A percentile compares a stretch with the other conserved stretches of the same genome.
phyloP scores from a whole-genome alignment of 1,140 invertebrate species.

The Lepidotrigona ventralis region DNA sequence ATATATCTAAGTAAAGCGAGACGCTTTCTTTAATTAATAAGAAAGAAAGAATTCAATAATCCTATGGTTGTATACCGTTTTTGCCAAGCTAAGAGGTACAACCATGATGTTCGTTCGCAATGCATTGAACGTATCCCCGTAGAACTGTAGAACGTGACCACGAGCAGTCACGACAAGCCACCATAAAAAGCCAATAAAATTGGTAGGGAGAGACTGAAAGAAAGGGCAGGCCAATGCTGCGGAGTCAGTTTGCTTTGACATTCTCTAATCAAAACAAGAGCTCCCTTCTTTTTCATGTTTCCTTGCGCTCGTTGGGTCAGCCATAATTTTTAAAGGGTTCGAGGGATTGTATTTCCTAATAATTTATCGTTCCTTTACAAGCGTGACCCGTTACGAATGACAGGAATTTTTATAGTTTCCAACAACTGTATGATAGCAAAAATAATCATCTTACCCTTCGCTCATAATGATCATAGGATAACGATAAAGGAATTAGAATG shows the following conservation, averaged over 20 bases:
- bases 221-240: slow-evolving; percentile 40
- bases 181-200: slow-evolving; percentile 66
- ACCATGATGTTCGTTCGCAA: slow-evolving; percentile 14
- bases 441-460: neutral
- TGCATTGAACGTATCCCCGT: neutral
- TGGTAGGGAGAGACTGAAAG: neutral
- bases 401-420: slow-evolving; percentile 5
- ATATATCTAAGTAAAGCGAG: neutral
- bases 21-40: neutral
- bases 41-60: neutral
- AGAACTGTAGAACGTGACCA: slow-evolving; percentile 62
- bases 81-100: neutral
- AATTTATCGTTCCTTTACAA: slow-evolving; percentile 28
- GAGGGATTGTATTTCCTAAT: slow-evolving; percentile 44
- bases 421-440: neutral
- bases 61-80: neutral
- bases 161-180: slow-evolving; percentile 54
- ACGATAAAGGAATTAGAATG: neutral
- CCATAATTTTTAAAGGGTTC: slow-evolving; percentile 35
- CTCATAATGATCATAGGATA: neutral
- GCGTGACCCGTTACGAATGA: slow-evolving; percentile 19
- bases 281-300: slow-evolving; percentile 20
- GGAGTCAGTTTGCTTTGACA: slow-evolving; percentile 67
- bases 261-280: slow-evolving; percentile 65
- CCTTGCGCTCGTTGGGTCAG: slow-evolving; percentile 20